Base-by-base conservation (phyloP, 2,888 invertebrate genomes). In the Furcula furcula region DNA sequence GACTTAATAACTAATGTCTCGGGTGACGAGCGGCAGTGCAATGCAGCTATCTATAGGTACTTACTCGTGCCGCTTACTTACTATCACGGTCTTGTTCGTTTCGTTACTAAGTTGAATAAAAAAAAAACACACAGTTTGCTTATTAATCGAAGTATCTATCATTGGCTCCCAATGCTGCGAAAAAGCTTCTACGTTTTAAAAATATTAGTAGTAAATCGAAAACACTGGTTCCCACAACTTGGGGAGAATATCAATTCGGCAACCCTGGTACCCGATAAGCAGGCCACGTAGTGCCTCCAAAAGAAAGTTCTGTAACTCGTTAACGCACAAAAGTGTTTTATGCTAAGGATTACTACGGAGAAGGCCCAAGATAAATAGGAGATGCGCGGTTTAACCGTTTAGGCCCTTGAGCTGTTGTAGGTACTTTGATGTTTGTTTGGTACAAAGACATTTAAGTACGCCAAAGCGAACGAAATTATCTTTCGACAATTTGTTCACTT, bases 231-330 rank as follows among this genome's bases (percentile, higher is more conserved):
- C 6, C 3, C 18, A 2, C 6, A 5, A 18, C 4, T 6, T 2
- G 6, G 6, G 18, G 6, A 21, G 9, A 21, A 9, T 7, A 9
- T 4, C 21, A 9, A 9, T 34, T 33, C 47, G 37, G 22, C 50
- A 50, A 54, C 37, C n/a, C n/a, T n/a, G 42, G 38, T 34, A 34
- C 33, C 20, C 16, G 38, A n/a, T 53, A 53, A 50, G 50, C 55
- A 53, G 37, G 30, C 42, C 57, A 53, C 50, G 57, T 49, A 57
- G 31, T 28, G 22, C 29, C 9, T 19, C 4, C 20, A 19, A 45
- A 22, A 44, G 53, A n/a, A 49, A 28, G 23, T 40, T 44, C 23
- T 10, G 23, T 31, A 42, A 46, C 46, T 55, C 49, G 44, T 56
- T 55, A 53, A 34, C 44, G 36, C 54, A 41, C 26, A 40, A 52